Evolutionary conservation across 1,140 invertebrate genomes (phyloP).

Genomic region (Hylyphantes graminicola): DNA sequence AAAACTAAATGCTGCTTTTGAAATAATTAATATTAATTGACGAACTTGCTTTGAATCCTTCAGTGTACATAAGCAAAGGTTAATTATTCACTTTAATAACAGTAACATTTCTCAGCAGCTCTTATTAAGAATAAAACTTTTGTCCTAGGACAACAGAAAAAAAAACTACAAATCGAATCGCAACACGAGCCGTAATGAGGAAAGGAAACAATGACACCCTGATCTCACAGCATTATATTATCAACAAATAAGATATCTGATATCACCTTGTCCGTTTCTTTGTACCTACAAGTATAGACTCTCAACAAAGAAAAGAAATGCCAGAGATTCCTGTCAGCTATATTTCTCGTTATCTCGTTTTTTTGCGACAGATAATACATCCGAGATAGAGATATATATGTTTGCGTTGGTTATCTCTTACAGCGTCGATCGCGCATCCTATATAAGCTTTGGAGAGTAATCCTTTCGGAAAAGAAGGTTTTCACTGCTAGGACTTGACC

Average conservation of each 20-base stretch:
- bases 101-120: too few species aligned
- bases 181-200: background rate
- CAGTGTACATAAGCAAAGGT: too few species aligned
- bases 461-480: background rate
- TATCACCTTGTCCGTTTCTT: constrained; percentile 29
- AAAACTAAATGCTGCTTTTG: too few species aligned
- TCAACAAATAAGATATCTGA: constrained; percentile 39
- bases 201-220: constrained; percentile 17
- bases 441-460: background rate
- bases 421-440: too few species aligned
- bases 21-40: too few species aligned
- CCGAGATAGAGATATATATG: background rate
- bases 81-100: too few species aligned
- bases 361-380: constrained; percentile 15
- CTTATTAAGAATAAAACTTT: too few species aligned
- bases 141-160: constrained; percentile 4
- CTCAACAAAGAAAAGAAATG: background rate
- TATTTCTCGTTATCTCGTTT: constrained; percentile 7
- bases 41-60: too few species aligned
- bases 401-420: background rate
- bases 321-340: background rate
- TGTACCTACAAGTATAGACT: background rate
- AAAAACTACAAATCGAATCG: constrained; percentile 10
- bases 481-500: background rate
- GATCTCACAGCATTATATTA: constrained; percentile 23